phyloP scores from a whole-genome alignment of 1,140 invertebrate species.

The Hyles vespertilio region DNA sequence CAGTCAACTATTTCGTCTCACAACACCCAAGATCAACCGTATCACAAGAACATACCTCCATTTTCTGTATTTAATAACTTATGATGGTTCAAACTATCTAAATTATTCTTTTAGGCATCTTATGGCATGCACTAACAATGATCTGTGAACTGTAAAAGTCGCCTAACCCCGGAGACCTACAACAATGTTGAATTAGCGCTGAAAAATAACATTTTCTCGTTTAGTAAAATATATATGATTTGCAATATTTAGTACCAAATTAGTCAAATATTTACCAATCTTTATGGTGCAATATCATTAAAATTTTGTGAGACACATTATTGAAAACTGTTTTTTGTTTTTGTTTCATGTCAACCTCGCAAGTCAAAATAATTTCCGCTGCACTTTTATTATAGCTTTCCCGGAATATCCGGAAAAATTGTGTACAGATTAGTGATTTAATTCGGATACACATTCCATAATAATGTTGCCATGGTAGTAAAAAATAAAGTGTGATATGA shows the following conservation, averaged over 20 bases:
- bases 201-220: conserved; percentile 13
- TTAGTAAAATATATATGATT: no score
- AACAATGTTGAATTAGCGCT: conserved; percentile 32
- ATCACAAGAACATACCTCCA: conserved; percentile 44
- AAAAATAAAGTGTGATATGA: no score
- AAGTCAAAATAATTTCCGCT: conserved; percentile 21
- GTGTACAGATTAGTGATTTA: background rate
- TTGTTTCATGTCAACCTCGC: conserved; percentile 38
- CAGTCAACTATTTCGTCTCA: conserved; percentile 5
- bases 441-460: no score
- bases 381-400: conserved; percentile 7
- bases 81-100: background rate
- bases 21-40: background rate
- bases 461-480: no score
- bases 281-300: conserved; percentile 48
- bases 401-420: background rate
- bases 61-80: conserved; percentile 3
- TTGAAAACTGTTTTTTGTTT: conserved; percentile 63
- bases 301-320: conserved; percentile 58
- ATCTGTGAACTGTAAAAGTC: conserved; percentile 27
- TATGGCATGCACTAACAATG: conserved; percentile 26
- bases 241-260: background rate
- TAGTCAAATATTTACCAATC: conserved; percentile 16
- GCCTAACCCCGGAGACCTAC: conserved; percentile 30
- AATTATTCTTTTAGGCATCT: conserved; percentile 18